Percentiles rank a stretch among this genome's conserved stretches.
These are phyloP conservation scores for Eciton burchellii DNA, from an alignment of 1,140 invertebrate species.

Conservation along the genomic window DNA sequence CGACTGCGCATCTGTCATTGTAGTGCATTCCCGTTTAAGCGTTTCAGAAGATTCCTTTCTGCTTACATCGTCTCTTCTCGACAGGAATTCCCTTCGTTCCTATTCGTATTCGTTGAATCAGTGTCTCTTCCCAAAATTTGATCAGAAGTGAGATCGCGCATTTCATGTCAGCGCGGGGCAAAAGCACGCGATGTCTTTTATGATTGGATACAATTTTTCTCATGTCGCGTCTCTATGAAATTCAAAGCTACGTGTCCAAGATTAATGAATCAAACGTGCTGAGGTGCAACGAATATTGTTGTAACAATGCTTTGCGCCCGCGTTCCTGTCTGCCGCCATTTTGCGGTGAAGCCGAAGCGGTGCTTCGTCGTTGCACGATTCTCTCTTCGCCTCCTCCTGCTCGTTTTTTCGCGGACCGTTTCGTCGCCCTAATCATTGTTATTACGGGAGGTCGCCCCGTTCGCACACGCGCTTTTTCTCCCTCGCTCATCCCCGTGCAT, in stretches of 20 bases:
- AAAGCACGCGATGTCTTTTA: too few species aligned
- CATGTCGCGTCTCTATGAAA: too few species aligned
- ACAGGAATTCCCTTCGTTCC: background rate
- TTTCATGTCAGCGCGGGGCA: too few species aligned
- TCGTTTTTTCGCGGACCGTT: slow-evolving; percentile 72
- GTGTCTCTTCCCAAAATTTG: too few species aligned
- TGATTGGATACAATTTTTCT: too few species aligned
- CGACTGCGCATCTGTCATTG: background rate
- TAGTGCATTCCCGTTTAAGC: background rate
- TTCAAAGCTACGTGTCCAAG: too few species aligned
- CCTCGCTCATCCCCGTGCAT: slow-evolving; percentile 65
- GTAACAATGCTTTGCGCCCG: background rate
- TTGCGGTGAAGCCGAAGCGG: slow-evolving; percentile 66
- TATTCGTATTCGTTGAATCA: background rate
- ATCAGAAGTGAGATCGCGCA: too few species aligned
- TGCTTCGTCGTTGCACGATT: slow-evolving; percentile 39
- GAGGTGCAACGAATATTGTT: slow-evolving; percentile 5
- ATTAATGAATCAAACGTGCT: background rate
- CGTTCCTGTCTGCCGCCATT: slow-evolving; percentile 68
- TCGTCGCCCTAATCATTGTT: slow-evolving; percentile 82
- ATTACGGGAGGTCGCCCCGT: slow-evolving; percentile 76
- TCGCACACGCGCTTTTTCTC: slow-evolving; percentile 73
- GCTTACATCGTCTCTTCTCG: background rate
- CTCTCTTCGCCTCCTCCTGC: slow-evolving; percentile 13
- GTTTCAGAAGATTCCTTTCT: background rate